Evolutionary conservation across 2,113 vertebrate species (phyloP), one percentile per base, ranked within the genome.

Genomic region (Sinosuthora webbiana): DNA sequence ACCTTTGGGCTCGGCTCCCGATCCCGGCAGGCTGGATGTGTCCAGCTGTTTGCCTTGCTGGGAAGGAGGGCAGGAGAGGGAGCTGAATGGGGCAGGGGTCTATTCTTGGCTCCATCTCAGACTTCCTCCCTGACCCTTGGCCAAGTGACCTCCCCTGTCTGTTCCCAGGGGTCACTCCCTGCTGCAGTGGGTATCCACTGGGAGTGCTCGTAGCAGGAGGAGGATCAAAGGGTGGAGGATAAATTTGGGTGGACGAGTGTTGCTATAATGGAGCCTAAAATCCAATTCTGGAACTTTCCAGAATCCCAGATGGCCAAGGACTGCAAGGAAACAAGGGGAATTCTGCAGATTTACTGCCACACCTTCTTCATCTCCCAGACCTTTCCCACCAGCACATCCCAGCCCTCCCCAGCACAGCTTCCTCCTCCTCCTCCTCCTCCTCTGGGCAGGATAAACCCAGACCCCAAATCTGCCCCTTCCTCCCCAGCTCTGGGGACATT

Each of bases 1-100:
- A 94, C 96, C 95, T 97, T 78, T 97, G 95, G 95, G 37, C 93
- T 90, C 7, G 0, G 52, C 82, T 49, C 79, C 75, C 71, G 80
- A 71, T 80, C 91, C 78, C 85, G 35, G 78, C 4, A 7, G 91
- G 39, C 60, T 80, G 69, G 47, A 80, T 79, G 85, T 82, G 87
- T 62, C 82, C 55, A 21, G 74, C 31, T 79, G 78, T 79, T 95
- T 69, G 93, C 94, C 80, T 55, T 79, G 83, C 83, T 13, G 14
- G 47, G 39, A 71, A 60, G 87, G 63, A 79, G 39, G 56, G 79
- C 12, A 56, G 64, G 41, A 64, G 37, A 76, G 28, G 35, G 37
- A 81, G 89, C 56, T 74, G 56, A 62, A 21, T 0, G 11, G 50
- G 85, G 52, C 8, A 0, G 33, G 60, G 42, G 2, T 96, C 84